Evolutionary conservation across 2,113 vertebrate species (phyloP).

Genomic region (Cyrtonyx montezumae): DNA sequence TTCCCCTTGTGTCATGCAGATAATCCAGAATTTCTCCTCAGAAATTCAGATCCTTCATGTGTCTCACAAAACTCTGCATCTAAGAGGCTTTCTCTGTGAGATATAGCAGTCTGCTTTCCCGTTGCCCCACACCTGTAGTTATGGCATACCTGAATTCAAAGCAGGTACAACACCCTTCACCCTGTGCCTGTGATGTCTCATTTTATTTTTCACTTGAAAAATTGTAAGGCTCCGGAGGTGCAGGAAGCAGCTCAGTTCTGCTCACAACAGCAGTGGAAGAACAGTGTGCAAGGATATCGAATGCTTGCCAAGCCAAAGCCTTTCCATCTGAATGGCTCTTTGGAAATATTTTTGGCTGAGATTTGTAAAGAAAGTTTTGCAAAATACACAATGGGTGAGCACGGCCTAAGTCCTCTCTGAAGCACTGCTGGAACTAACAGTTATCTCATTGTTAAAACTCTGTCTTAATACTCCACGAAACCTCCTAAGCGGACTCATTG

Average conservation of each 20-base stretch:
- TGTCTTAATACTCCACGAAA: conserved; percentile 43
- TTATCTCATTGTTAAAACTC: conserved; percentile 63
- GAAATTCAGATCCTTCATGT: rapidly evolving
- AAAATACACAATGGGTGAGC: conserved; percentile 29
- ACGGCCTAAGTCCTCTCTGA: neutral
- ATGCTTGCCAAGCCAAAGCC: conserved; percentile 34
- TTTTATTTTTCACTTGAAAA: neutral
- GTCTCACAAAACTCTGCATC: neutral
- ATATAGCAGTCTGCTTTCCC: neutral
- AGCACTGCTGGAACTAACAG: conserved; percentile 31
- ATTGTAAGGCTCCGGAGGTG: neutral
- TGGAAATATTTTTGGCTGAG: conserved; percentile 63
- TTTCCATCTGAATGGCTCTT: conserved; percentile 59
- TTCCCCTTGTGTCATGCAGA: neutral
- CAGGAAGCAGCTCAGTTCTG: neutral
- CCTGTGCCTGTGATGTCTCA: neutral
- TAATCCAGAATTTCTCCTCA: neutral
- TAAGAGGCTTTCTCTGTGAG: neutral
- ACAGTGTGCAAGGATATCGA: neutral
- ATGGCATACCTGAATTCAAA: neutral
- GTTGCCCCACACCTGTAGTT: rapidly evolving
- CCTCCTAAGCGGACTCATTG: conserved; percentile 41
- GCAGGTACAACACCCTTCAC: neutral
- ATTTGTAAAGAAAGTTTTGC: neutral
- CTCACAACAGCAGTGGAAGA: neutral